Percentiles rank a stretch among this genome's conserved stretches.
These are phyloP conservation scores for Asbolus verrucosus DNA, from an alignment of 1,140 invertebrate species.

Conservation along the genomic window DNA sequence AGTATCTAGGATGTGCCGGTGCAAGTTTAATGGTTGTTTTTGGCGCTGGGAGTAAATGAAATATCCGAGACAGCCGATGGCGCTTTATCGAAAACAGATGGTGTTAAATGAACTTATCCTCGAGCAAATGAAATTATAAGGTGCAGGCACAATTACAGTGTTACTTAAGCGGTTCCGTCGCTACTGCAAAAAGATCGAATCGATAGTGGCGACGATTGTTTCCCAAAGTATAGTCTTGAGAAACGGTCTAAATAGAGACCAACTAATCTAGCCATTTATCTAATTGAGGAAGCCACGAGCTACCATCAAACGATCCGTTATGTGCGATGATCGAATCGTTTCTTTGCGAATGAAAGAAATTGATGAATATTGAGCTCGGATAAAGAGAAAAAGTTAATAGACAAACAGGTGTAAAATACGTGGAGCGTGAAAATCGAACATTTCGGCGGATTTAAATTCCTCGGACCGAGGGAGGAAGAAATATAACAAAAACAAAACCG, in stretches of 20 bases:
- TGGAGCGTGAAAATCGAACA: slow-evolving; percentile 41
- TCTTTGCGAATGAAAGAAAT: slow-evolving; percentile 24
- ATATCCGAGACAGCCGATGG: slow-evolving; percentile 40
- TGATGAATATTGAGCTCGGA: slow-evolving; percentile 17
- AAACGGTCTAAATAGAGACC: slow-evolving; percentile 35
- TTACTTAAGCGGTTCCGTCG: slow-evolving; percentile 52
- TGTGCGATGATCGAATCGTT: slow-evolving; percentile 2
- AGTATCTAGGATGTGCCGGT: neutral
- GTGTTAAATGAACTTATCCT: slow-evolving; percentile 56
- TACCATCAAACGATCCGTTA: slow-evolving; percentile 25
- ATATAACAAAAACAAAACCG: slow-evolving; percentile 48
- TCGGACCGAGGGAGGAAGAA: slow-evolving; percentile 45
- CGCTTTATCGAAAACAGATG: slow-evolving; percentile 50
- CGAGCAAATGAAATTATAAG: slow-evolving; percentile 57
- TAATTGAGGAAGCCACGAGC: slow-evolving; percentile 47
- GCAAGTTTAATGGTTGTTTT: slow-evolving; percentile 22
- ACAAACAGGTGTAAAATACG: slow-evolving; percentile 33
- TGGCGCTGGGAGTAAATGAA: slow-evolving; percentile 30
- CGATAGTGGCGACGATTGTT: slow-evolving; percentile 52
- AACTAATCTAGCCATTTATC: slow-evolving; percentile 47
- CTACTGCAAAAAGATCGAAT: slow-evolving; percentile 56
- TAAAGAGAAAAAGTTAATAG: slow-evolving; percentile 14
- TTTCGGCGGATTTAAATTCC: slow-evolving; percentile 45
- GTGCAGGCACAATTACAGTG: slow-evolving; percentile 56
- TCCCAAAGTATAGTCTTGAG: slow-evolving; percentile 50